Evolutionary conservation across 2,113 vertebrate species (phyloP), one percentile per base, ranked within the genome.

Genomic region (Megaleporinus macrocephalus): DNA sequence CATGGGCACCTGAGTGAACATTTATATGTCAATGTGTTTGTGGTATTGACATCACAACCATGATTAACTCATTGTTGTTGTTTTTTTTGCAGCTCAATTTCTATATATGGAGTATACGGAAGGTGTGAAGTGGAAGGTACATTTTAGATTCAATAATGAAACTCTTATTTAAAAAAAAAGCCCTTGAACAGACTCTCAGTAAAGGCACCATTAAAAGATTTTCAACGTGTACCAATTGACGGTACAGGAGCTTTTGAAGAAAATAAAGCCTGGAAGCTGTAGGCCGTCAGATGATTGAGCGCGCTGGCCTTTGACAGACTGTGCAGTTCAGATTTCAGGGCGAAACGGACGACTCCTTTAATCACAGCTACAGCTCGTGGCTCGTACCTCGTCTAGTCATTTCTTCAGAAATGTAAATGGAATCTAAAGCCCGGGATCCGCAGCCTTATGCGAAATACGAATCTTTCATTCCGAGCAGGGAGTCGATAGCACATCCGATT

Each of bases 391-490:
- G 14, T 27, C 13, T 22, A 18, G 9, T 51, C 44, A 0, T 65
- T 53, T 36, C 76, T 69, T 69, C 65, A 69, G 30, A 79, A 69
- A 68, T 59, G 22, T 44, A 79, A 41, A 79, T 26, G 10, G 5
- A 61, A 41, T 57, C 65, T 6, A 26, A 79, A 61, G n/a, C 76
- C 30, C 2, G 30, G n/a, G 63, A 78, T 68, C 47, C n/a, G 47
- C 3, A 24, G 4, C 5, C 51, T 26, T 78, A 73, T 29, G 47
- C 13, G 27, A 33, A 66, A 53, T n/a, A 15, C 5, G 49, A 68
- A 53, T 33, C 61, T 53, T 33, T 16, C 26, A 55, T 68, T 41
- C 65, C 7, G 49, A 55, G 49, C 5, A 12, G 49, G 47, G 33
- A 24, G 27, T 33, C 62, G 61, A 77, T 66, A 66, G 18, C 12